Evolutionary conservation across 1,140 invertebrate genomes (phyloP).

Genomic region (Polyergus mexicanus): DNA sequence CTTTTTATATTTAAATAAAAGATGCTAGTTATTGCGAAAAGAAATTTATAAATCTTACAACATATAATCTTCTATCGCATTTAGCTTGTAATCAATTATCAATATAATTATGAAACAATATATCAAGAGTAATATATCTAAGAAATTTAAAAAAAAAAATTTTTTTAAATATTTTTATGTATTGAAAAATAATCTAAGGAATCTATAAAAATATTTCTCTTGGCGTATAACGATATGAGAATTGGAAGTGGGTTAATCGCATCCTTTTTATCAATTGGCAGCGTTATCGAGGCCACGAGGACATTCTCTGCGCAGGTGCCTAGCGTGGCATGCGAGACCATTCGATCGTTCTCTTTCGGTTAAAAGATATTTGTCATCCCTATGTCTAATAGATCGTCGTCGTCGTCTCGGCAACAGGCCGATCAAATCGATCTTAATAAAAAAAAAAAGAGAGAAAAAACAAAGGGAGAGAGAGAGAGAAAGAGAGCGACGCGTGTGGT

Average conservation of each 20-base stretch:
- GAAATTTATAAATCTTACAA: not conserved
- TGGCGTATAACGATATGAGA: not conserved
- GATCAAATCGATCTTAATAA: slow-evolving; percentile 37
- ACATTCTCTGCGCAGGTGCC: slow-evolving; percentile 80
- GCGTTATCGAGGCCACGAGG: slow-evolving; percentile 78
- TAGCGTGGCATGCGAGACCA: slow-evolving; percentile 61
- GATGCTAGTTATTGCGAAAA: not conserved
- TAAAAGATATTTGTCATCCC: slow-evolving; percentile 17
- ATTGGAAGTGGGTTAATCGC: slow-evolving; percentile 33
- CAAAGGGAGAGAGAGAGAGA: not conserved
- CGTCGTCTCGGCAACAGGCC: slow-evolving; percentile 12
- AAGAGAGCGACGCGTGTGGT: not conserved
- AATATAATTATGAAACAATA: not conserved
- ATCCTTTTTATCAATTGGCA: slow-evolving; percentile 25
- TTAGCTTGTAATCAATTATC: not conserved
- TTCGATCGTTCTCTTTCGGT: slow-evolving; percentile 64
- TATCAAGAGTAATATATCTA: not conserved
- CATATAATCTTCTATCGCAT: not conserved
- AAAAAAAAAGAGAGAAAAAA: not conserved
- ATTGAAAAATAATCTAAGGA: not conserved
- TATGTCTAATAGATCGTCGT: not conserved
- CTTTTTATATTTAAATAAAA: not conserved
- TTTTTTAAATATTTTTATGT: not conserved
- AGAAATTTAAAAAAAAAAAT: not conserved
- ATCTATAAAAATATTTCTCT: not conserved